Conservation (phyloP, 92 coral and sea anemone genomes). For the Zoanthus solanderi region DNA sequence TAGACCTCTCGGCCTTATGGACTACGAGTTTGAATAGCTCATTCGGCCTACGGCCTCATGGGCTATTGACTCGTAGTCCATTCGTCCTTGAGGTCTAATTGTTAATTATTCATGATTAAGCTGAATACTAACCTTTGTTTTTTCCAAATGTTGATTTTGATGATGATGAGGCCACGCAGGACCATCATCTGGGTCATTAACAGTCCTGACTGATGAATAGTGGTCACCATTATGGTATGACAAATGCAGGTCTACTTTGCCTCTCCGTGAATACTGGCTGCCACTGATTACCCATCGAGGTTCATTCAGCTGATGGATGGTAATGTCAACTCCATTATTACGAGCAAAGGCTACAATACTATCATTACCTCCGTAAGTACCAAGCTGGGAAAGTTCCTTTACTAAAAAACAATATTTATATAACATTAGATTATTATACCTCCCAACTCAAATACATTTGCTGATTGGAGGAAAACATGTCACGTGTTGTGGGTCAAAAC, state of each 20-base stretch:
- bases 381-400: slow-evolving; percentile 79
- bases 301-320: slow-evolving; percentile 94
- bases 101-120: no score
- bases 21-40: no score
- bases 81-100: no score
- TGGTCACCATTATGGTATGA: slow-evolving; percentile 98
- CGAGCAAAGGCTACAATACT: slow-evolving; percentile 97
- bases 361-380: slow-evolving; percentile 95
- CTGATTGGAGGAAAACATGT: no score
- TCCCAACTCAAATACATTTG: not conserved
- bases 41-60: no score
- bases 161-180: slow-evolving; percentile 89
- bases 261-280: slow-evolving; percentile 68
- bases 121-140: slow-evolving; percentile 31
- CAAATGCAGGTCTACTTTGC: slow-evolving; percentile 82
- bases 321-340: slow-evolving; percentile 86
- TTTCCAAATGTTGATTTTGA: slow-evolving; percentile 44
- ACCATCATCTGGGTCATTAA: slow-evolving; percentile 79
- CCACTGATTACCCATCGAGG: slow-evolving; percentile 97
- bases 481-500: no score
- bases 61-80: no score
- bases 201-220: slow-evolving; percentile 88
- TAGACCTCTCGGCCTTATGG: no score
- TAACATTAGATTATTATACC: not conserved
- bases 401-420: slow-evolving; percentile 54